Base-by-base conservation (phyloP, 2,797 vertebrate genomes). In the Labeo calbasu region DNA sequence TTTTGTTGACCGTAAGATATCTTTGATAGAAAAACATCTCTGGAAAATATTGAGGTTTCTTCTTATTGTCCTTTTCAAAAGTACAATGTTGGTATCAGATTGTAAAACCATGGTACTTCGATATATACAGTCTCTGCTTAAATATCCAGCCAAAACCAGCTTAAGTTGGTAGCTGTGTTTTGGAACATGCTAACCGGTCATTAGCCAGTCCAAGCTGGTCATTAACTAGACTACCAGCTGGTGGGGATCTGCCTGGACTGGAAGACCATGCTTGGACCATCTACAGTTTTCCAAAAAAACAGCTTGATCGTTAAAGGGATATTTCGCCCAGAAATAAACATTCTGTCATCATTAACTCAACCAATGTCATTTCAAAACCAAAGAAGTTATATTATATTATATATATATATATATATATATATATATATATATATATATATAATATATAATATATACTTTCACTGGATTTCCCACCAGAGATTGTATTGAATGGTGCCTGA, bases 141-240 rank as follows among this genome's bases (percentile, higher is more conserved):
- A 59, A 76, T 23, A 46, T 61, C 21, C 4, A 25, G 9, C 40
- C 57, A 63, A 76, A 77, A 75, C 50, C 23, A 51, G 13, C 48
- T 32, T 19, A 51, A 50, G 9, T 55, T 36, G 2, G n/a, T 40
- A 76, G 11, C 51, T 76, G 28, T 36, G 51, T 76, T 76, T 76
- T 55, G 25, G 51, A 57, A 57, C 17, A 76, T 55, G 19, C 25
- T n/a, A 76, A 57, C 51, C 32, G 28, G 76, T 77, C 28, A 23
- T 40, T 76, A 59, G 3, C 32, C 21, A 43, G 53, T 23, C 53
- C 48, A 32, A 53, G 46, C 48, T 71, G 68, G 40, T 73, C 28
- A 55, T 76, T 76, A 55, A 11, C 72, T 53, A 51, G 71, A 53
- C 46, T 23, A 61, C 55, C n/a, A 46, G 36, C 75, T 61, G 55